Base-by-base conservation (phyloP, 2,113 vertebrate genomes). In the Trematocara unimaculatum region DNA sequence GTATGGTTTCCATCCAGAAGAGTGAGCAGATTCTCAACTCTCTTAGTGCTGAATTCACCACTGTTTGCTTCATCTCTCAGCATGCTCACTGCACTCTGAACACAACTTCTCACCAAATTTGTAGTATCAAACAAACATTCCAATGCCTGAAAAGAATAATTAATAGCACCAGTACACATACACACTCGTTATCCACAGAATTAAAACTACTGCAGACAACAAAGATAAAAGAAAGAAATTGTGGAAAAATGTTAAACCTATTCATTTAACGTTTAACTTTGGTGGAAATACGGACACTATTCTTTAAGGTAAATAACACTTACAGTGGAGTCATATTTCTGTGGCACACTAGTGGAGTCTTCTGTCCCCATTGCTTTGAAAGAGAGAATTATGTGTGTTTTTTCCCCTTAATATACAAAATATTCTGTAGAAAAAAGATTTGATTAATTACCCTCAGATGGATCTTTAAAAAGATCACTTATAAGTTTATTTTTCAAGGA, bases 51-150 rank as follows among this genome's bases (percentile, higher is more conserved):
- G 1, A 86, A 67, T 51, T 88, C 77, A 42, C 55, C 89, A n/a
- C 53, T 23, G 5, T 86, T 67, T 51, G 49, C 40, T 70, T 26
- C 55, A 84, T 91, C 89, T 84, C 64, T 86, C 31, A 91, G 87
- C 84, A 86, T 88, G 64, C 78, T 81, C 15, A 91, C 87, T 55
- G 89, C 81, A 70, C 64, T 81, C 87, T 88, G 86, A 4, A 91
- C 89, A 82, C 89, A 91, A 42, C 81, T 91, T 70, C 77, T 86
- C 13, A 86, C 26, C n/a, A 91, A 33, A 26, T 88, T 31, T 56
- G 81, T 47, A 2, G 33, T 67, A 51, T 64, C 54, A 81, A 83
- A 81, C 8, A 51, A 17, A 49, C 23, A 55, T 88, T 40, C 54
- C 62, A 26, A 81, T 35, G 8, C 89, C 86, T 88, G 26, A 29